These are phyloP conservation scores for Lasaia peninsularis DNA, from an alignment of 1,140 invertebrate species.

Conservation along the genomic window DNA sequence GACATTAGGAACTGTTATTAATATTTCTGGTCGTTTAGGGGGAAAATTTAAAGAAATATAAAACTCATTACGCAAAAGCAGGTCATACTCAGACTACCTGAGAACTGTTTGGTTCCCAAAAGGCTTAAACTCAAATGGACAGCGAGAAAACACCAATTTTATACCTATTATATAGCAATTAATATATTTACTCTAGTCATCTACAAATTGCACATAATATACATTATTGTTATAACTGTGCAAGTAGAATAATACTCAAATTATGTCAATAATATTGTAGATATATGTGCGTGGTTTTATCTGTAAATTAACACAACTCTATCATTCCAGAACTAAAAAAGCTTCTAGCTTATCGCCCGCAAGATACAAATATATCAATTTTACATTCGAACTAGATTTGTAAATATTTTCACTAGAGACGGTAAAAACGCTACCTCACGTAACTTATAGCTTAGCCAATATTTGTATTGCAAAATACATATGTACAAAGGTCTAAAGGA, in stretches of 20 bases:
- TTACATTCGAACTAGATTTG: slow-evolving; percentile 58
- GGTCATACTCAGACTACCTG: too few relatives aligned
- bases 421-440: slow-evolving; percentile 75
- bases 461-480: slow-evolving; percentile 34
- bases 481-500: not conserved
- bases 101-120: too few relatives aligned
- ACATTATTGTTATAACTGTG: slow-evolving; percentile 50
- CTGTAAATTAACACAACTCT: slow-evolving; percentile 54
- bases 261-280: slow-evolving; percentile 48
- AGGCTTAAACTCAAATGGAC: not conserved
- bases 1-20: too few relatives aligned
- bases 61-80: too few relatives aligned
- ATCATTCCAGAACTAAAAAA: slow-evolving; percentile 28
- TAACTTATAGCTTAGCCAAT: slow-evolving; percentile 71
- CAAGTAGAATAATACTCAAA: slow-evolving; percentile 68
- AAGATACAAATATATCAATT: slow-evolving; percentile 40
- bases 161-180: slow-evolving; percentile 63
- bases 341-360: slow-evolving; percentile 34
- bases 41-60: too few relatives aligned
- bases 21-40: too few relatives aligned
- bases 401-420: slow-evolving; percentile 73
- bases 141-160: slow-evolving; percentile 36
- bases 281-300: slow-evolving; percentile 54
- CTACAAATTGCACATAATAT: slow-evolving; percentile 67
- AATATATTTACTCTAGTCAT: slow-evolving; percentile 76